Evolutionary conservation across 2,113 vertebrate species (phyloP).

Genomic region (Leptosomus discolor): DNA sequence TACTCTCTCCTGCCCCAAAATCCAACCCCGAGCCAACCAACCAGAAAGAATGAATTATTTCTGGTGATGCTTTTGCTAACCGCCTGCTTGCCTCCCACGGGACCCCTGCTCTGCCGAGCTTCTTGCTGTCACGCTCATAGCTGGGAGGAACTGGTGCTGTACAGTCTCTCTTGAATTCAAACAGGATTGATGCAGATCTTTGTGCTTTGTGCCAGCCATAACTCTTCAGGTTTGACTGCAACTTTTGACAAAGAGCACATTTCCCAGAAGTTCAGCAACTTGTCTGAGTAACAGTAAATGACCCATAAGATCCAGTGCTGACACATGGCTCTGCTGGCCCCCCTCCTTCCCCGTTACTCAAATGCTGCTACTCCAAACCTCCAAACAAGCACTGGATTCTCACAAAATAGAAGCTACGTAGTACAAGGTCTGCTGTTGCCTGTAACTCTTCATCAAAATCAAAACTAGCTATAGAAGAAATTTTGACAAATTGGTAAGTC

Average conservation of each 20-base stretch:
- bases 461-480: not conserved
- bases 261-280: not conserved
- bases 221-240: not conserved
- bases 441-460: not conserved
- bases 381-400: not conserved
- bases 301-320: not conserved
- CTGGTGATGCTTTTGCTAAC: not conserved
- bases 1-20: not conserved
- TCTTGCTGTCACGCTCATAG: not conserved
- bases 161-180: not conserved
- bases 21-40: rapidly evolving
- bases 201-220: not conserved
- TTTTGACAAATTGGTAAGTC: not conserved
- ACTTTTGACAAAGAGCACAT: not conserved
- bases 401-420: not conserved
- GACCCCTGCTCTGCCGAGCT: not conserved
- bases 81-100: rapidly evolving
- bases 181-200: not conserved
- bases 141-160: not conserved
- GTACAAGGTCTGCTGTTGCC: not conserved
- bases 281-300: not conserved
- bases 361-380: not conserved
- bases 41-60: not conserved
- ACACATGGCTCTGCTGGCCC: not conserved
- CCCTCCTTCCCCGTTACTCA: not conserved